phyloP scores from a whole-genome alignment of 1,140 invertebrate species.

The Hypsibius dujardini region DNA sequence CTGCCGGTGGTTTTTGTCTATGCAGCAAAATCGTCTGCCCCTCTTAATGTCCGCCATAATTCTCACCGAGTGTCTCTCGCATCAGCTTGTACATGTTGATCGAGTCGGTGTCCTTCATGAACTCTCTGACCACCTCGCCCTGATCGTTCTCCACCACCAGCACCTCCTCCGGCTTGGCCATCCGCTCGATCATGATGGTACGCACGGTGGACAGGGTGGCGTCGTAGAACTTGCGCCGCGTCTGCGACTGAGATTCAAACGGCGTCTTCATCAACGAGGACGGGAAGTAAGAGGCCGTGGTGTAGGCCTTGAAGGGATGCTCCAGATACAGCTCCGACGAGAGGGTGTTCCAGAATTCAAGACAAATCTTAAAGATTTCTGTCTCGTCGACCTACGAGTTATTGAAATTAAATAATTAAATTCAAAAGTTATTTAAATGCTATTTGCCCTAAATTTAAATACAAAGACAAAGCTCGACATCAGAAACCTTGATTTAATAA shows the following conservation, averaged over 20 bases:
- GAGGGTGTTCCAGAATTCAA: slow-evolving; percentile 95
- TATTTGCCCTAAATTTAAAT: no score
- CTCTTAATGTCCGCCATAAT: slow-evolving; percentile 6
- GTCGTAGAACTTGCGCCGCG: slow-evolving; percentile 18
- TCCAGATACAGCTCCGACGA: slow-evolving; percentile 71
- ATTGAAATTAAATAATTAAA: no score
- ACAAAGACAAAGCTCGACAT: no score
- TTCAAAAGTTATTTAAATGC: no score
- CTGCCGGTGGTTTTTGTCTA: neutral
- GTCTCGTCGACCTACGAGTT: slow-evolving; percentile 96
- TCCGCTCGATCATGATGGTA: slow-evolving; percentile 97
- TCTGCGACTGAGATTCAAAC: slow-evolving; percentile 3
- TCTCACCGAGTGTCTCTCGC: slow-evolving; percentile 68
- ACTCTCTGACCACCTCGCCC: slow-evolving; percentile 95
- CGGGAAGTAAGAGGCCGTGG: neutral
- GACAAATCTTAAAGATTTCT: slow-evolving; percentile 98
- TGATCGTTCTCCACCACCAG: slow-evolving; percentile 99
- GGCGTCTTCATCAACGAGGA: neutral
- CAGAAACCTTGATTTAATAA: no score
- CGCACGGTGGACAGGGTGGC: slow-evolving; percentile 42
- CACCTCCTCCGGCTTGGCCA: slow-evolving; percentile 99
- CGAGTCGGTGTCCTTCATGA: slow-evolving; percentile 99
- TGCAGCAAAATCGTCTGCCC: slow-evolving; percentile 14
- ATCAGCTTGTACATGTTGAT: slow-evolving; percentile 99
- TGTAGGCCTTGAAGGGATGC: slow-evolving; percentile 29